Evolutionary conservation across 92 coral and sea anemone species (phyloP), one percentile per base, ranked within the genome.

Genomic region (Pocillopora grandis): DNA sequence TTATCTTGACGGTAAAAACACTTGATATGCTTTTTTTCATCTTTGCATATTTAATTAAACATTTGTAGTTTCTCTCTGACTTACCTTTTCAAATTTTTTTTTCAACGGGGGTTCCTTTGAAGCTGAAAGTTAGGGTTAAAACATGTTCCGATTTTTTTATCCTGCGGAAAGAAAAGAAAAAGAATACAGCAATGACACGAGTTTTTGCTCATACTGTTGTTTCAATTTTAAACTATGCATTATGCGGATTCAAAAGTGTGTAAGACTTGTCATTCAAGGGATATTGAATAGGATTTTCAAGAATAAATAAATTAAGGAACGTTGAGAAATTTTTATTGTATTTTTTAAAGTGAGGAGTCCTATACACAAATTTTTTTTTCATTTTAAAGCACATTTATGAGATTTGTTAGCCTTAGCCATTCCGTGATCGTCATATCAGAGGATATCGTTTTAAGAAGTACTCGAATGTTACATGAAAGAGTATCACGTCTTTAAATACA

Each of bases 121-220:
- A 1, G 77, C 18, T n/a, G n/a, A 57, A 7, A 10, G 17, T 49
- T 80, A 19, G 48, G 18, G 35, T 58, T 59, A 59, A 36, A 81
- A 59, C 31, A 59, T 37, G 59, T 67, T 71, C 61, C 68, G 77
- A 36, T 59, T 57, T 42, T 42, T 59, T 71, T 81, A 19, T 61
- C 77, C 70, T 81, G 14, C 13, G 76, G 76, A 27, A 58, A 49
- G 72, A 71, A 76, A 21, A 66, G 15, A 27, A 81, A 9, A 23
- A 61, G 17, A 13, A 13, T 9, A 33, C 76, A 81, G 60, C 68
- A 23, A 19, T 68, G 14, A 13, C 21, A 68, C 5, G 33, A 17
- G 9, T 13, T 60, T 20, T 12, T 12, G 19, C 58, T 1, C 16
- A 61, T 61, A 55, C 66, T 57, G 27, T 18, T 49, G n/a, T 55